These are phyloP conservation scores for Callyntrura sp. DNA, from an alignment of 2,888 invertebrate species.

Conservation along the genomic window DNA sequence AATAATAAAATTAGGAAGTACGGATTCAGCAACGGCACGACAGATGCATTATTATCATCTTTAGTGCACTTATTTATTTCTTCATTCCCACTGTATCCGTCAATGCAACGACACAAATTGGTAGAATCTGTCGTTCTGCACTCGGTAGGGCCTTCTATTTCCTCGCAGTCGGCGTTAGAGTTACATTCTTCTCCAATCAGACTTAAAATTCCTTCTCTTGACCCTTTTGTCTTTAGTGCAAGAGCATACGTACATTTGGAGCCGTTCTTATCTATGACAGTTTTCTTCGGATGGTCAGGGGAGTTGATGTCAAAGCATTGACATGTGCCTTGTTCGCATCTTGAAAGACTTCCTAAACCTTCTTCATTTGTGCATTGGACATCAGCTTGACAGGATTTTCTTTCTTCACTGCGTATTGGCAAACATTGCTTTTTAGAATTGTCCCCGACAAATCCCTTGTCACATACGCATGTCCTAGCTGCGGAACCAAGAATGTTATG, in stretches of 20 bases:
- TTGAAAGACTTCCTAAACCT: slow-evolving; percentile 36
- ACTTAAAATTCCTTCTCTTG: too few species aligned
- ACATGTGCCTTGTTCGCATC: slow-evolving; percentile 18
- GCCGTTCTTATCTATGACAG: neutral
- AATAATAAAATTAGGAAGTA: neutral
- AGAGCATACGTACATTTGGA: slow-evolving; percentile 20
- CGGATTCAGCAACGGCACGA: neutral
- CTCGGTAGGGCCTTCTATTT: neutral
- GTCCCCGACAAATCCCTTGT: neutral
- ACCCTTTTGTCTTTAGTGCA: too few species aligned
- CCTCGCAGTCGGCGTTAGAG: neutral
- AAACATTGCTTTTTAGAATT: slow-evolving; percentile 11
- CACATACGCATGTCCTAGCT: slow-evolving; percentile 34
- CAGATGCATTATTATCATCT: neutral
- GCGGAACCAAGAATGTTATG: neutral
- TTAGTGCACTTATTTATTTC: neutral
- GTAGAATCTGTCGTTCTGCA: slow-evolving; percentile 46
- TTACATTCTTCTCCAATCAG: neutral
- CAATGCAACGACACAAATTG: neutral
- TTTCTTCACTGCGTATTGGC: neutral
- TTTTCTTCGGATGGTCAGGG: neutral
- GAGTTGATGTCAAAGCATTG: slow-evolving; percentile 52
- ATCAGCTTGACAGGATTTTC: neutral
- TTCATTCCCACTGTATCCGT: neutral
- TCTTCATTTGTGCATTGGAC: slow-evolving; percentile 16